Percentiles rank a stretch among this genome's conserved stretches.
phyloP scores from a whole-genome alignment of 2,797 vertebrate species.

The Morelia viridis region DNA sequence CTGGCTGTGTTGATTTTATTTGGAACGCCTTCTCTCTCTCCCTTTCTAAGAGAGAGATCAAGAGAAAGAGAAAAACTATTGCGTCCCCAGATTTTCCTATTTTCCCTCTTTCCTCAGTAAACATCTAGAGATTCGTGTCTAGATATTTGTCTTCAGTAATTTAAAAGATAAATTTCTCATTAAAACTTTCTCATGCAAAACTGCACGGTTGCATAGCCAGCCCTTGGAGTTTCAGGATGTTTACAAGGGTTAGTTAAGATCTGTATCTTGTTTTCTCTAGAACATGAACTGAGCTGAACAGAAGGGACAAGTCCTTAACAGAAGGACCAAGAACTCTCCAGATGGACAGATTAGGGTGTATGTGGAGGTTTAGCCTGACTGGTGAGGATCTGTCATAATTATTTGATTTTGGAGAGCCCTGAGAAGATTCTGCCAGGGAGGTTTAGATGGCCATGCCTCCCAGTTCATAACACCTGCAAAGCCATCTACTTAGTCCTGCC shows the following conservation, averaged over 20 bases:
- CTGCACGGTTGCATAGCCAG: not conserved
- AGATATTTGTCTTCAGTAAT: not conserved
- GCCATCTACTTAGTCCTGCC: constrained; percentile 48
- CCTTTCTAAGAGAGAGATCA: not conserved
- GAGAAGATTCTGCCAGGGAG: not conserved
- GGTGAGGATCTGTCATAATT: not conserved
- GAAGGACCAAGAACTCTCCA: not conserved
- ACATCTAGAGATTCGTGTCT: not conserved
- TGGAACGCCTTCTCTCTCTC: not conserved
- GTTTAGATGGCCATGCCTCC: not conserved
- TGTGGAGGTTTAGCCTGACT: not conserved
- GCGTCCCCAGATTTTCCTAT: not conserved
- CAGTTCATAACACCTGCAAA: constrained; percentile 47
- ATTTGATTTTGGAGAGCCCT: not conserved
- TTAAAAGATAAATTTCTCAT: not conserved
- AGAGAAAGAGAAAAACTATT: not conserved
- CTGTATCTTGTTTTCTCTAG: not conserved
- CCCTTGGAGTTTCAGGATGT: not conserved
- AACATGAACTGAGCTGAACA: not conserved
- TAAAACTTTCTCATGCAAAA: not conserved
- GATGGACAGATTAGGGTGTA: not conserved
- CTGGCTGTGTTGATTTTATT: not conserved
- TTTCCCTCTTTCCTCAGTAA: not conserved
- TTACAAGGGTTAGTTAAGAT: not conserved
- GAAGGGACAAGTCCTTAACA: not conserved